Base-by-base conservation (phyloP, 2,113 vertebrate species). In the Meles meles region DNA sequence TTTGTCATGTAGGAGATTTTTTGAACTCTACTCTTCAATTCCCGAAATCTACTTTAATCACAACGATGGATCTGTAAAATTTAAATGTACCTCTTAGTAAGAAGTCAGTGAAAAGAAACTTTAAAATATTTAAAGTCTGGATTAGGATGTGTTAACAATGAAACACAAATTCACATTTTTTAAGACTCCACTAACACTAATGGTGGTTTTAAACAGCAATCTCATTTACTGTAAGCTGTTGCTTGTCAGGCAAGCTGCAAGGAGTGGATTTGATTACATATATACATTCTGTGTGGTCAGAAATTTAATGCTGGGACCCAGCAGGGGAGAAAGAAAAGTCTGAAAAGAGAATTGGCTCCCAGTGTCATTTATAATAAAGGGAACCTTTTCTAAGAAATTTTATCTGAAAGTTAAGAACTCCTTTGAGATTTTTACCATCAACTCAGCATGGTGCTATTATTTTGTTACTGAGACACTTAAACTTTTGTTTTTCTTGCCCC, bases 361-460 rank as follows among this genome's bases (percentile, higher is more conserved):
- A 59, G 83, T 90, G 72, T 69, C 87, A 94, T 90, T 90, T 96
- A 85, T 96, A 97, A 97, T 94, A 94, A 89, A 82, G 44, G 86
- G 57, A 96, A 57, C 27, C 57, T 97, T 98, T 93, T 61, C 87
- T 69, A 88, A 71, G 71, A 93, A 90, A 95, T 96, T 94, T 90
- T 95, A 95, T 85, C 84, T 96, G 71, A 88, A 95, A 97, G 80
- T 96, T 93, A 97, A 98, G 61, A 92, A 96, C 63, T 96, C 95
- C 90, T 94, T 69, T 88, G 88, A 95, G 92, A 94, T 85, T 96
- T 95, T 84, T 52, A 49, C 93, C 47, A 82, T 89, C 89, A 95
- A 20, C 95, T 93, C 93, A 97, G 87, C 71, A 74, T 88, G 83
- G 27, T 86, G 69, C 93, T 97, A 90, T 95, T 96, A 96, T 97